These are phyloP conservation scores for Catharus bicknelli DNA, from an alignment of 2,113 vertebrate genomes.

Conservation along the genomic window DNA sequence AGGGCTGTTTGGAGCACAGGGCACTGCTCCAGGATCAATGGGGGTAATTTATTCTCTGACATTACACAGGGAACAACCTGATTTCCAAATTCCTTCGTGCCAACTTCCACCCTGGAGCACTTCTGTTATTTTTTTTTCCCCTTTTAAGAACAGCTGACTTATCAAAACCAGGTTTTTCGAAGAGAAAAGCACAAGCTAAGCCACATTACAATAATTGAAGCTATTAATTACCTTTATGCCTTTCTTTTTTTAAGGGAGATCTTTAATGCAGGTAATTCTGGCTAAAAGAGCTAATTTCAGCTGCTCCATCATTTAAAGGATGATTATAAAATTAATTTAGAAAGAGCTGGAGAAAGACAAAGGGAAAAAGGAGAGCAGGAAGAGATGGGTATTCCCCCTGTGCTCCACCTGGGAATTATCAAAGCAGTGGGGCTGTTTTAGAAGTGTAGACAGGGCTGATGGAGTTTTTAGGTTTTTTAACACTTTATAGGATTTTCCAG, in stretches of 20 bases:
- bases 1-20: neutral
- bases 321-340: constrained; percentile 34
- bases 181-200: constrained; percentile 53
- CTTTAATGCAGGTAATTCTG: constrained; percentile 60
- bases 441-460: neutral
- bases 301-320: constrained; percentile 35
- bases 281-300: constrained; percentile 37
- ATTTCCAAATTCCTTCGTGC: neutral
- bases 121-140: neutral
- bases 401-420: neutral
- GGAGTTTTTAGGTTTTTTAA: neutral
- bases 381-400: neutral
- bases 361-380: neutral
- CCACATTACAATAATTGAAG: constrained; percentile 62
- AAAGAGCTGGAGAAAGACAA: neutral
- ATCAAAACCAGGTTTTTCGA: constrained; percentile 44
- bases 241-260: constrained; percentile 25
- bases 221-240: constrained; percentile 65
- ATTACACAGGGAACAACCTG: neutral
- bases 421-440: fast-evolving
- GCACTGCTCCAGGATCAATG: constrained; percentile 11
- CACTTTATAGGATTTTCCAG: neutral
- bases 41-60: neutral
- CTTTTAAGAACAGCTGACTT: constrained; percentile 57
- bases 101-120: constrained; percentile 35